Evolutionary conservation across 2,888 invertebrate genomes (phyloP).

Genomic region (Caenorhabditis sp.): DNA sequence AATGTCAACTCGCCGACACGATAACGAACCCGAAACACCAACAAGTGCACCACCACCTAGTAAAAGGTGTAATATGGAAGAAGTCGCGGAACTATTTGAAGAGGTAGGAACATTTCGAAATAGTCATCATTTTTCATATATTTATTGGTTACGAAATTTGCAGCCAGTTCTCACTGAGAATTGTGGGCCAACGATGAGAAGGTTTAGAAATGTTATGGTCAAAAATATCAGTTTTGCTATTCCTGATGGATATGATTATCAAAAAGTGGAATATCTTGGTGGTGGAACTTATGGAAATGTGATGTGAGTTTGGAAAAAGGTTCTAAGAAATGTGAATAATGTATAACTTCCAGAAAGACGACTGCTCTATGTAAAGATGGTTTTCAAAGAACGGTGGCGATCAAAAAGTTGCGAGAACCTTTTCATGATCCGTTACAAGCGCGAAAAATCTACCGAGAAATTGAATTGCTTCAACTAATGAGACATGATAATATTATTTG

Average conservation of each 20-base stretch:
- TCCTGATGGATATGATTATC: slow-evolving; percentile 47
- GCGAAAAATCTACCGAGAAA: slow-evolving; percentile 93
- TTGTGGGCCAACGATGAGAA: slow-evolving; percentile 8
- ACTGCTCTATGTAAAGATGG: slow-evolving; percentile 45
- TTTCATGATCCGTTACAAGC: slow-evolving; percentile 74
- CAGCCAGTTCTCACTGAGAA: not conserved
- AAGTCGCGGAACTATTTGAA: not conserved
- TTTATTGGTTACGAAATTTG: too few relatives aligned
- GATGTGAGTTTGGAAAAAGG: slow-evolving; percentile 50
- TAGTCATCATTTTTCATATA: too few relatives aligned
- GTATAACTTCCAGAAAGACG: slow-evolving; percentile 49
- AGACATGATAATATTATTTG: slow-evolving; percentile 94
- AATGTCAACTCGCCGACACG: not conserved
- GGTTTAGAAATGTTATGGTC: slow-evolving; percentile 36
- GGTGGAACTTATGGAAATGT: slow-evolving; percentile 68
- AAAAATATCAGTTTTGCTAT: slow-evolving; percentile 59
- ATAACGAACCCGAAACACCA: not conserved
- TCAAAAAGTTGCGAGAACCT: slow-evolving; percentile 64
- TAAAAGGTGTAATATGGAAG: not conserved
- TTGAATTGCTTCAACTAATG: slow-evolving; percentile 95
- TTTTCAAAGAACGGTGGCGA: slow-evolving; percentile 51
- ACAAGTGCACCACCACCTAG: not conserved
- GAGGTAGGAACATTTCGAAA: not conserved
- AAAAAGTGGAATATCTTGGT: slow-evolving; percentile 54
- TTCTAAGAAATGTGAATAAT: not conserved